A percentile compares a stretch with the other conserved stretches of the same genome.
These are phyloP conservation scores for Falco peregrinus DNA, from an alignment of 2,797 vertebrate genomes.

Conservation along the genomic window DNA sequence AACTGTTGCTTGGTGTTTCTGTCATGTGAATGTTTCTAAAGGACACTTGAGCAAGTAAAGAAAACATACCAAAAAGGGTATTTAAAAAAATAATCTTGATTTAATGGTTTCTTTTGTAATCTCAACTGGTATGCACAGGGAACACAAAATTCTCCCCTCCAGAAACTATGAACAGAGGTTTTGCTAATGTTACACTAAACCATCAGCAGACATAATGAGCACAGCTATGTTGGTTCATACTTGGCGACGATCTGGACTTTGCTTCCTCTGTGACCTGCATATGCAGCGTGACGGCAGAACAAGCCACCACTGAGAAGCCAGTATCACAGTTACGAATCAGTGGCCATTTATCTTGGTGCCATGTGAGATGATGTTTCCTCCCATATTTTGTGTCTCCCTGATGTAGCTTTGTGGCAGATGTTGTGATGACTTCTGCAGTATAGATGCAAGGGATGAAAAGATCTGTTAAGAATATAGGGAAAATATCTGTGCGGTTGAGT, in stretches of 20 bases:
- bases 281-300: neutral
- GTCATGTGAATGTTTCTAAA: neutral
- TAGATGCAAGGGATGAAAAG: neutral
- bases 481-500: neutral
- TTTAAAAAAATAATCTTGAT: neutral
- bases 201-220: neutral
- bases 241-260: neutral
- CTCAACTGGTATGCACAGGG: neutral
- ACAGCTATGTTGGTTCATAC: neutral
- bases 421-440: neutral
- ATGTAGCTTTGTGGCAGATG: neutral
- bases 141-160: neutral
- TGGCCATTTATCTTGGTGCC: neutral
- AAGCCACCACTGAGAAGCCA: neutral
- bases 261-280: neutral
- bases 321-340: neutral
- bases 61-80: neutral
- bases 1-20: slow-evolving; percentile 28
- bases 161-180: neutral
- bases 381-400: neutral
- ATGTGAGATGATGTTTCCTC: neutral
- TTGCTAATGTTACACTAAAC: neutral
- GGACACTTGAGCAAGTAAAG: slow-evolving; percentile 10
- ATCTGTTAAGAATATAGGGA: neutral
- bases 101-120: slow-evolving; percentile 28